Evolutionary conservation across 2,888 invertebrate species (phyloP), one percentile per base, ranked within the genome.

Genomic region (Galeopsomyia nigrocyanea): DNA sequence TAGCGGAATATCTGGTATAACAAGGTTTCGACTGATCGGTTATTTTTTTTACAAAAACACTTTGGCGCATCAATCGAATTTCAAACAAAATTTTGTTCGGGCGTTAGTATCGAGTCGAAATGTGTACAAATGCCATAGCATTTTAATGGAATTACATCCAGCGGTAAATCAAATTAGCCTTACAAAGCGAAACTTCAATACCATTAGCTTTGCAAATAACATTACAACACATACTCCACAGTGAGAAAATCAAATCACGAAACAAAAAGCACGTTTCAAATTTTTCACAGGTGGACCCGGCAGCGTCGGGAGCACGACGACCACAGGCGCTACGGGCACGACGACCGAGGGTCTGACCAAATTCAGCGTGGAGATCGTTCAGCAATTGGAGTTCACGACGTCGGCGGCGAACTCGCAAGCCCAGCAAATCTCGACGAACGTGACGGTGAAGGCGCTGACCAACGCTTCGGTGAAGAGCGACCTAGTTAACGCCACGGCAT

Each of bases 341-440:
- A 80, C 82, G 14, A 78, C 78, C 53, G 86, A 86, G 69, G 83
- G 83, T 0, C 78, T 86, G 2, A 91, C 92, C 76, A 95, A 95
- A 86, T 95, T 96, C 88, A 95, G 95, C 5, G 95, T 96, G 75
- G 95, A 96, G 88, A 96, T 96, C 80, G 96, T 96, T 22, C 96
- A 96, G 86, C 96, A 95, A 86, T 88, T 95, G 68, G 95, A 96
- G 86, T 96, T 96, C 85, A 95, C 95, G 76, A 95, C 95, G 55
- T 94, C 94, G 60, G 93, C 94, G 66, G 94, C 94, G 60, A 95
- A 94, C 83, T 93, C 94, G 9, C 95, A 95, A 83, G 93, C 95
- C 66, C 95, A 95, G 83, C 95, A 95, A 87, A 96, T 96, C 79
- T 94, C 93, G 82, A 96, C 96, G 78, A 96, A 96, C 88, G 95